A percentile compares a stretch with the other conserved stretches of the same genome.
phyloP scores from a whole-genome alignment of 1,140 invertebrate genomes.

The Drosophila eugracilis region DNA sequence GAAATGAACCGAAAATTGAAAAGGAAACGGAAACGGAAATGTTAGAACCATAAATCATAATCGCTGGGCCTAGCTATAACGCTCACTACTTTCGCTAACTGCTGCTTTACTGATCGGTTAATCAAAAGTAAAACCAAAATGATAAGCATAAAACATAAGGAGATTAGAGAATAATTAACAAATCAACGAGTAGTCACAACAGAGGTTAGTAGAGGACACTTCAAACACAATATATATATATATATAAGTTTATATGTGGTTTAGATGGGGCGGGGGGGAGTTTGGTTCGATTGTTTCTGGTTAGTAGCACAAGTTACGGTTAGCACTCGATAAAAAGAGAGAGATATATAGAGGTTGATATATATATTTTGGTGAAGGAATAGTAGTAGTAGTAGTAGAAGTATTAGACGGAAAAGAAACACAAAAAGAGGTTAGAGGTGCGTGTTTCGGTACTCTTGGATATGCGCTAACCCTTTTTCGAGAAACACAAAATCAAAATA shows the following conservation, averaged over 20 bases:
- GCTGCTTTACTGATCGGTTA: conserved; percentile 47
- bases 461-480: conserved; percentile 50
- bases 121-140: conserved; percentile 13
- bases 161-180: conserved; percentile 29
- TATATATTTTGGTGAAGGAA: conserved; percentile 44
- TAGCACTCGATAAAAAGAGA: conserved; percentile 73
- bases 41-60: conserved; percentile 36
- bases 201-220: conserved; percentile 77
- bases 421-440: conserved; percentile 41
- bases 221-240: conserved; percentile 70
- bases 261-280: conserved; percentile 44
- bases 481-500: conserved; percentile 61
- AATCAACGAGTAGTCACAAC: conserved; percentile 72
- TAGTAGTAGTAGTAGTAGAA: conserved; percentile 39
- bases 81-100: conserved; percentile 46
- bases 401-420: conserved; percentile 46
- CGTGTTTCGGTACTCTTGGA: conserved; percentile 41
- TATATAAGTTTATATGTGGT: conserved; percentile 17
- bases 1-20: conserved; percentile 51
- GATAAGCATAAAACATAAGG: conserved; percentile 22
- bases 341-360: conserved; percentile 49
- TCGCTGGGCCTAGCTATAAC: conserved; percentile 39
- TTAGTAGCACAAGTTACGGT: conserved; percentile 79
- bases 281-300: conserved; percentile 40
- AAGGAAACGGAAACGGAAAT: conserved; percentile 27